These are phyloP conservation scores for Rhodinocichla rosea DNA, from an alignment of 2,113 vertebrate species.

Conservation along the genomic window DNA sequence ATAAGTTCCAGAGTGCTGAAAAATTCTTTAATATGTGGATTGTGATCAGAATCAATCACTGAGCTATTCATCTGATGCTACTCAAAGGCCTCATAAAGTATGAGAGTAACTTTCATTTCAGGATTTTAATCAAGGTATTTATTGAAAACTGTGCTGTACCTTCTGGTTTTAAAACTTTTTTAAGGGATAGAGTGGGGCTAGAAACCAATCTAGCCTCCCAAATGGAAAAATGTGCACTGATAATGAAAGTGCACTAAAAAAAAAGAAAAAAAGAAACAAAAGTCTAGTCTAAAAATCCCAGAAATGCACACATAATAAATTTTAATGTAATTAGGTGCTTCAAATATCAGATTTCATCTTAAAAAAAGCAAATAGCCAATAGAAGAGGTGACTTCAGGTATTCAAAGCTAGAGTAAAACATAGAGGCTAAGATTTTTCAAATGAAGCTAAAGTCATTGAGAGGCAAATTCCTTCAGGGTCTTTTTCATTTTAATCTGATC, in stretches of 20 bases:
- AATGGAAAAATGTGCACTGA: neutral
- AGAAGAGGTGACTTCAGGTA: neutral
- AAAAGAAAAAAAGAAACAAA: neutral
- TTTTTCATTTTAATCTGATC: neutral
- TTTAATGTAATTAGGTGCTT: neutral
- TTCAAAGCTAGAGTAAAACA: neutral
- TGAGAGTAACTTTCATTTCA: neutral
- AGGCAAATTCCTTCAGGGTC: neutral
- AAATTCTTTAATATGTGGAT: neutral
- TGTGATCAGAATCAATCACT: slow-evolving; percentile 36
- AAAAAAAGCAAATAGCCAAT: neutral
- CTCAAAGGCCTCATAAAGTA: neutral
- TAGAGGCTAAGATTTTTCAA: neutral
- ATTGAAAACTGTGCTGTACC: neutral
- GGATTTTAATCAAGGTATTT: neutral
- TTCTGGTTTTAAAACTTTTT: neutral
- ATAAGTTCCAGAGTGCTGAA: neutral
- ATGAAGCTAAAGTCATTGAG: neutral
- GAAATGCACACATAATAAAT: neutral
- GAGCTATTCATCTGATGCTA: neutral
- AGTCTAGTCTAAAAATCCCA: neutral
- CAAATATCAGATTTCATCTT: neutral
- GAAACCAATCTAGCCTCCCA: neutral
- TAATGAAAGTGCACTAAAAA: neutral
- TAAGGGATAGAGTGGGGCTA: neutral